These are phyloP conservation scores for Chydorus sphaericus DNA, from an alignment of 2,888 invertebrate genomes.

Conservation along the genomic window DNA sequence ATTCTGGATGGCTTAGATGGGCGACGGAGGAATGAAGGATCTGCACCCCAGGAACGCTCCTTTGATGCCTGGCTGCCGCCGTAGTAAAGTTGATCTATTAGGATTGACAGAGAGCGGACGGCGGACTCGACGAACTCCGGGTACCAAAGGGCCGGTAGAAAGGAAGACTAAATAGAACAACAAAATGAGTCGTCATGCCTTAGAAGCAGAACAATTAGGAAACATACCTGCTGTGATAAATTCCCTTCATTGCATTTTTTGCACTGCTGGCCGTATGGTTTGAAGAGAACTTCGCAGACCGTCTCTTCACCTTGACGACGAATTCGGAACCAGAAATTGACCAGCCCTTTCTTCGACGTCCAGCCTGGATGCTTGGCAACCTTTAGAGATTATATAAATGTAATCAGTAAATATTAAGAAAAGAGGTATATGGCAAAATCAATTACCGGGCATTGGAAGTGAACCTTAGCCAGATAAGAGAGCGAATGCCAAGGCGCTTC, in stretches of 20 bases:
- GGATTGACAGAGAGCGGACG: not conserved
- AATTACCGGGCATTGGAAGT: not conserved
- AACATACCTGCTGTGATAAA: not conserved
- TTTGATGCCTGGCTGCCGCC: not conserved
- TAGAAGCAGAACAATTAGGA: not conserved
- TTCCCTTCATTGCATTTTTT: conserved; percentile 22
- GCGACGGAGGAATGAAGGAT: not conserved
- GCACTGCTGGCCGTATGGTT: conserved; percentile 33
- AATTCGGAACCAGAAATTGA: conserved; percentile 32
- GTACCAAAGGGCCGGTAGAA: not conserved
- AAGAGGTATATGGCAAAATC: too few species aligned
- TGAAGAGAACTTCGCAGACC: conserved; percentile 29
- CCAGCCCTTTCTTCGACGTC: conserved; percentile 36
- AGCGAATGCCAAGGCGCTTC: not conserved
- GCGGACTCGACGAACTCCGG: not conserved
- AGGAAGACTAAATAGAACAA: not conserved
- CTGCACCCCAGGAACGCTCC: not conserved
- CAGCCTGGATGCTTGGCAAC: too few species aligned
- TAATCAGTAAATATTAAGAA: not conserved
- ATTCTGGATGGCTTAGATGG: not conserved
- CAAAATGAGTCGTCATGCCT: too few species aligned
- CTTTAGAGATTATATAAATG: too few species aligned
- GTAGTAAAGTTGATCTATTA: not conserved
- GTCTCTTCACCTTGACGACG: conserved; percentile 22
- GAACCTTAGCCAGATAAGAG: not conserved